Conservation (phyloP, 2,797 vertebrate genomes). For the Neostethus bicornis region DNA sequence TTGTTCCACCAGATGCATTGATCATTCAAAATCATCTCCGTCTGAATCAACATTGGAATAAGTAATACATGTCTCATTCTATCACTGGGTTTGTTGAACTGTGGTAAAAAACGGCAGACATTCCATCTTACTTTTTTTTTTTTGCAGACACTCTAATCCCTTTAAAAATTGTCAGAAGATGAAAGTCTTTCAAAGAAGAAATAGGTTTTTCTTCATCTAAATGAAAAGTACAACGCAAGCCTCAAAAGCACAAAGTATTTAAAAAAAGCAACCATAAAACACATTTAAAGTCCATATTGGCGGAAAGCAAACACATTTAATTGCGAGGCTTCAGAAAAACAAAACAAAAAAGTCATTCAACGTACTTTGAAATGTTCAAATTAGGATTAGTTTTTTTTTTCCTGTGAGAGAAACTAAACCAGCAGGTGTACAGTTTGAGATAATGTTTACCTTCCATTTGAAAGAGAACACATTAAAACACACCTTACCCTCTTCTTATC, state of each 20-base stretch:
- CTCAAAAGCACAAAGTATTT: constrained; percentile 54
- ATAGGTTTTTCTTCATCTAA: constrained; percentile 67
- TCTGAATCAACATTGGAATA: constrained; percentile 71
- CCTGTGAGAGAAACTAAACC: constrained; percentile 37
- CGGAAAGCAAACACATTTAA: constrained; percentile 58
- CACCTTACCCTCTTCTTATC: constrained; percentile 70
- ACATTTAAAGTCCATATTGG: constrained; percentile 59
- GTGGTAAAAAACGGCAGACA: constrained; percentile 67
- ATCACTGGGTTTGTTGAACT: constrained; percentile 70
- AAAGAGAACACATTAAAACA: constrained; percentile 67
- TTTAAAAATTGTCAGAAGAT: constrained; percentile 72
- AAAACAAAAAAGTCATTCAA: neutral
- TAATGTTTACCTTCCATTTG: constrained; percentile 65
- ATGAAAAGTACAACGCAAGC: constrained; percentile 58
- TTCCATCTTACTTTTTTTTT: constrained; percentile 58
- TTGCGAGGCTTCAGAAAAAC: constrained; percentile 38
- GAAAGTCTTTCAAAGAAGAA: constrained; percentile 74
- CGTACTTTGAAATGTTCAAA: constrained; percentile 15
- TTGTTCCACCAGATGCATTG: constrained; percentile 55
- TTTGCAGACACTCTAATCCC: constrained; percentile 69
- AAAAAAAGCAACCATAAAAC: constrained; percentile 38
- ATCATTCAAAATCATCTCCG: constrained; percentile 66
- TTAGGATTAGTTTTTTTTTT: constrained; percentile 23
- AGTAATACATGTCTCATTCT: constrained; percentile 67
- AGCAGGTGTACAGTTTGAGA: constrained; percentile 61